These are phyloP conservation scores for Chelonus formosanus DNA, from an alignment of 2,888 invertebrate species.

Conservation along the genomic window DNA sequence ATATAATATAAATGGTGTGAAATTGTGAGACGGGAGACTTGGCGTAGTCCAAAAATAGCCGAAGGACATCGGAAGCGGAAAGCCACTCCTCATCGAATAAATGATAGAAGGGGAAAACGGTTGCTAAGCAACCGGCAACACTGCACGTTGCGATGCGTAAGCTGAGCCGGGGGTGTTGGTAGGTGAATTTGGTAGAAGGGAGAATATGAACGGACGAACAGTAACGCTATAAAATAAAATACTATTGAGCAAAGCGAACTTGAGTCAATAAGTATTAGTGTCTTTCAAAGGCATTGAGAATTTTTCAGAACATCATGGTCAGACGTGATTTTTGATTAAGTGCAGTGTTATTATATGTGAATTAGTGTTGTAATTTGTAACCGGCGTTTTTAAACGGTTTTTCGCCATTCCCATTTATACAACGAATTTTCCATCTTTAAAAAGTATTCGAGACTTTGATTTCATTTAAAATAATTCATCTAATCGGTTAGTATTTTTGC, in stretches of 20 bases:
- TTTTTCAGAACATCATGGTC: background rate
- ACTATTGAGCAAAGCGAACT: too few relatives aligned
- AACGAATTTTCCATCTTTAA: too few relatives aligned
- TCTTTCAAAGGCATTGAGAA: too few relatives aligned
- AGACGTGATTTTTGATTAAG: background rate
- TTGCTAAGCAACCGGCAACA: slow-evolving; percentile 55
- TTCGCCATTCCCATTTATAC: too few relatives aligned
- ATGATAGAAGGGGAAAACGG: slow-evolving; percentile 37
- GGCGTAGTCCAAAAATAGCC: slow-evolving; percentile 4
- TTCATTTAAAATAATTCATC: too few relatives aligned
- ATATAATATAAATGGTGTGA: background rate
- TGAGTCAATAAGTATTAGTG: too few relatives aligned
- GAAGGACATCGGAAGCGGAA: slow-evolving; percentile 3
- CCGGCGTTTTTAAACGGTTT: too few relatives aligned
- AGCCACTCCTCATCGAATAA: slow-evolving; percentile 10
- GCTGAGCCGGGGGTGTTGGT: slow-evolving; percentile 13
- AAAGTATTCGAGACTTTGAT: too few relatives aligned
- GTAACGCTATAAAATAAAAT: background rate
- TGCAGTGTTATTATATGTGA: too few relatives aligned
- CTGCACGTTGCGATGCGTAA: slow-evolving; percentile 44
- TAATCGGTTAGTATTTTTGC: too few relatives aligned
- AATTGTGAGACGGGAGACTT: background rate
- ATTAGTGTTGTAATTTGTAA: too few relatives aligned
- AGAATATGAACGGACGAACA: slow-evolving; percentile 11
- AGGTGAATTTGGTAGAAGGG: slow-evolving; percentile 24